These are phyloP conservation scores for Melanotaenia pygmaea DNA, from an alignment of 2,797 vertebrate genomes.

Conservation along the genomic window DNA sequence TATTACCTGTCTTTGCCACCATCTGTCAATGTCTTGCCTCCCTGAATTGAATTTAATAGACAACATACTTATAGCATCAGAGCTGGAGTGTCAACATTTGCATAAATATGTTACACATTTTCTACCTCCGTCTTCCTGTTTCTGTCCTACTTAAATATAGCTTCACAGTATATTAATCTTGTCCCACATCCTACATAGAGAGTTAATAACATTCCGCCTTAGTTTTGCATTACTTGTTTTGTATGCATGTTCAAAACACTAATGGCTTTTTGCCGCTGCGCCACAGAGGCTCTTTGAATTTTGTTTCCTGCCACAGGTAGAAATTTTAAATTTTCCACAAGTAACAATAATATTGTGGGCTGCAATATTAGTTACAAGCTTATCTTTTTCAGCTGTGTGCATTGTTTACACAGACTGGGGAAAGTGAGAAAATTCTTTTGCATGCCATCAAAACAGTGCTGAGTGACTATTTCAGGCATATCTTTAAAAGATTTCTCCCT, in stretches of 20 bases:
- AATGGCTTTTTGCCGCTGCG: conserved; percentile 54
- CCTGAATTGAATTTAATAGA: conserved; percentile 42
- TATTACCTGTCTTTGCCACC: conserved; percentile 35
- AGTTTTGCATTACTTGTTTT: conserved; percentile 46
- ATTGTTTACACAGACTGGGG: conserved; percentile 43
- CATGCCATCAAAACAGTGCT: conserved; percentile 29
- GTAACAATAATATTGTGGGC: conserved; percentile 55
- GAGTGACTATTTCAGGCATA: conserved; percentile 29
- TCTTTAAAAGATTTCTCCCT: conserved; percentile 35
- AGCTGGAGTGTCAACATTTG: conserved; percentile 47
- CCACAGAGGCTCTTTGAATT: conserved; percentile 48
- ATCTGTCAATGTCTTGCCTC: conserved; percentile 24
- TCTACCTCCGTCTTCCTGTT: conserved; percentile 19
- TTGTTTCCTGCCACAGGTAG: conserved; percentile 63
- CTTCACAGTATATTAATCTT: conserved; percentile 64
- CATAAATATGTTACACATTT: conserved; percentile 58
- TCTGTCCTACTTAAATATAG: conserved; percentile 41
- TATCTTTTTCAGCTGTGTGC: conserved; percentile 50
- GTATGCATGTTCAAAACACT: conserved; percentile 55
- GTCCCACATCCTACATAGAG: conserved; percentile 52
- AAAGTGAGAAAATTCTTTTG: conserved; percentile 5
- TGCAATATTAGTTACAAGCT: conserved; percentile 62
- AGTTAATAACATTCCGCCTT: conserved; percentile 66
- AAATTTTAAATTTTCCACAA: conserved; percentile 53
- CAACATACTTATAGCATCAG: conserved; percentile 39